A percentile compares a stretch with the other conserved stretches of the same genome.
Evolutionary conservation across 2,113 vertebrate genomes (phyloP).

Genomic region (Orthonyx spaldingii): DNA sequence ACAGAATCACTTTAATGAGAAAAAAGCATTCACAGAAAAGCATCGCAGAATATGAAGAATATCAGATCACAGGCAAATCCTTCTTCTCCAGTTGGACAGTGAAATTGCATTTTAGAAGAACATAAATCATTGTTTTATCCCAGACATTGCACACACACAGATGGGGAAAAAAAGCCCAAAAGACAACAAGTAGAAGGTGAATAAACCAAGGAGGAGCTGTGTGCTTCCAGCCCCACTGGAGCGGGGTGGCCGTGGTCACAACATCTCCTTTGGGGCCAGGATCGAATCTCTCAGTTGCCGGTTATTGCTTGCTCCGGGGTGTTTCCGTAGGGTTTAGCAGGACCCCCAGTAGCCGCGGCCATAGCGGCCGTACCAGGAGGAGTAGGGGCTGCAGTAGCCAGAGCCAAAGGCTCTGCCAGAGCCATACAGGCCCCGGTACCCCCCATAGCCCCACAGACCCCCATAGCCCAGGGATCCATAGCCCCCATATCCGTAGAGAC

Average conservation of each 20-base stretch:
- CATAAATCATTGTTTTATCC: not conserved
- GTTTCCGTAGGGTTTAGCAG: not conserved
- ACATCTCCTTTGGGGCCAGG: not conserved
- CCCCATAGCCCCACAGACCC: not conserved
- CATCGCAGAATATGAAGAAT: not conserved
- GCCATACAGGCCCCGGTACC: not conserved
- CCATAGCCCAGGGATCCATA: not conserved
- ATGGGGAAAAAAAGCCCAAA: not conserved
- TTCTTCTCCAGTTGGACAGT: not conserved
- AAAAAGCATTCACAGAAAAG: not conserved
- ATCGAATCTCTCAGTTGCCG: fast-evolving
- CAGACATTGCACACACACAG: fast-evolving
- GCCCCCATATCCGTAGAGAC: not conserved
- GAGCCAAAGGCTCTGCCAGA: not conserved
- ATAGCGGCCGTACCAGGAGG: not conserved
- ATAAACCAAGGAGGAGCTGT: not conserved
- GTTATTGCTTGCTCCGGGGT: not conserved
- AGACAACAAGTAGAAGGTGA: fast-evolving
- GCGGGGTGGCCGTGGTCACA: not conserved
- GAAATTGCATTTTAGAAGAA: not conserved
- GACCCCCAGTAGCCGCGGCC: not conserved
- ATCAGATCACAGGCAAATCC: not conserved
- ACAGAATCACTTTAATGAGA: constrained; percentile 7
- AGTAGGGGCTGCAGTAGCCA: not conserved
- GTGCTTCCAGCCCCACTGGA: not conserved